Evolutionary conservation across 2,797 vertebrate species (phyloP).

Genomic region (Podargus strigoides): DNA sequence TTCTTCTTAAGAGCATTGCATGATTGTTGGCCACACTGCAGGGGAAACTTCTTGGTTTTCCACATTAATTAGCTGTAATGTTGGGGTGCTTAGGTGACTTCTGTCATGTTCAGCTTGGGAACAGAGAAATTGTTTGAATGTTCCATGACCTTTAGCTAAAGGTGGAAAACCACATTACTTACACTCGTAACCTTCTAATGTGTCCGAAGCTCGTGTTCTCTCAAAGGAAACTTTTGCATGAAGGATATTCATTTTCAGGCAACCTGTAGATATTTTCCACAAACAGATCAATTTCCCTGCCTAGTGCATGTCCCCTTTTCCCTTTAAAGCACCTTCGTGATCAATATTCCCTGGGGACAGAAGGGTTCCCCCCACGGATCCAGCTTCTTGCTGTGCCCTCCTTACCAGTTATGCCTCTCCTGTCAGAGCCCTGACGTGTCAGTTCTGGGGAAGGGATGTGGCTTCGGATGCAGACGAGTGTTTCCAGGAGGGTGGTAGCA

Average conservation of each 20-base stretch:
- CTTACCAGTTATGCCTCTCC: not conserved
- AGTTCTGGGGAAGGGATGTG: fast-evolving
- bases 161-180: slow-evolving; percentile 34
- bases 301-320: fast-evolving
- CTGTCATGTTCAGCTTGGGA: not conserved
- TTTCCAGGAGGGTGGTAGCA: not conserved
- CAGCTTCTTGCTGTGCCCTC: not conserved
- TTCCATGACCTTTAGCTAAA: slow-evolving; percentile 12
- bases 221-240: not conserved
- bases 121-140: slow-evolving; percentile 23
- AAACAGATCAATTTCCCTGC: not conserved
- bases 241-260: slow-evolving; percentile 16
- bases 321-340: not conserved
- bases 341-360: not conserved
- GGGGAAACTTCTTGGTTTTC: not conserved
- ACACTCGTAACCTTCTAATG: slow-evolving; percentile 24
- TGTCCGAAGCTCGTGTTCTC: not conserved
- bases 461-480: not conserved
- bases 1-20: not conserved
- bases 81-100: not conserved
- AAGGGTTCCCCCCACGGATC: not conserved
- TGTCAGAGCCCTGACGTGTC: not conserved
- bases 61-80: not conserved
- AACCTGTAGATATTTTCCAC: slow-evolving; percentile 11
- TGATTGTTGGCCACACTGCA: not conserved